These are phyloP conservation scores for Peromyscus leucopus DNA, from an alignment of 2,113 vertebrate genomes.

Conservation along the genomic window DNA sequence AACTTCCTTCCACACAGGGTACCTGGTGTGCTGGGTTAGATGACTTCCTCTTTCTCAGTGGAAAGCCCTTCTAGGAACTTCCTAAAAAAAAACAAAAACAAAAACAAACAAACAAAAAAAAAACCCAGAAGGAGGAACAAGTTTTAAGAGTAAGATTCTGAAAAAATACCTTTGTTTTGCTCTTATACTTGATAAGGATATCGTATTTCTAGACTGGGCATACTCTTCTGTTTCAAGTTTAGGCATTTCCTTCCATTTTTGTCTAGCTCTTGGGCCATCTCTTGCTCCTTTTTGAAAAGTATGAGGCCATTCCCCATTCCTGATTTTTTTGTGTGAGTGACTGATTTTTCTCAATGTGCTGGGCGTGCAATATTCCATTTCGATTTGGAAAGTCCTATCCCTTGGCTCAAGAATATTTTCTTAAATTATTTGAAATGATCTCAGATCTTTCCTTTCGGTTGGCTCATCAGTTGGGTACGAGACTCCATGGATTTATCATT, in stretches of 20 bases:
- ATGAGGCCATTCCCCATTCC: neutral
- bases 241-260: neutral
- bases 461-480: neutral
- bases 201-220: neutral
- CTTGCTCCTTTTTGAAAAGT: constrained; percentile 26
- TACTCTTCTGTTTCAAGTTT: constrained; percentile 30
- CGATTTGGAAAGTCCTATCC: neutral
- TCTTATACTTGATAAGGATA: neutral
- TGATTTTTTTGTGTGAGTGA: neutral
- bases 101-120: no score
- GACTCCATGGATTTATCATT: constrained; percentile 12
- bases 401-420: constrained; percentile 33
- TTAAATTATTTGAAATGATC: neutral
- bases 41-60: neutral
- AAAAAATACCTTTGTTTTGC: constrained; percentile 26
- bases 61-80: neutral
- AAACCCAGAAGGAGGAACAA: neutral
- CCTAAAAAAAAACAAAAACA: neutral
- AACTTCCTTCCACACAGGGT: neutral
- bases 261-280: neutral
- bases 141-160: neutral
- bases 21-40: neutral
- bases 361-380: neutral
- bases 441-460: constrained; percentile 12
- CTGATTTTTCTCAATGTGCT: constrained; percentile 28